Evolutionary conservation across 2,797 vertebrate species (phyloP).

Genomic region (Lacerta viridis): DNA sequence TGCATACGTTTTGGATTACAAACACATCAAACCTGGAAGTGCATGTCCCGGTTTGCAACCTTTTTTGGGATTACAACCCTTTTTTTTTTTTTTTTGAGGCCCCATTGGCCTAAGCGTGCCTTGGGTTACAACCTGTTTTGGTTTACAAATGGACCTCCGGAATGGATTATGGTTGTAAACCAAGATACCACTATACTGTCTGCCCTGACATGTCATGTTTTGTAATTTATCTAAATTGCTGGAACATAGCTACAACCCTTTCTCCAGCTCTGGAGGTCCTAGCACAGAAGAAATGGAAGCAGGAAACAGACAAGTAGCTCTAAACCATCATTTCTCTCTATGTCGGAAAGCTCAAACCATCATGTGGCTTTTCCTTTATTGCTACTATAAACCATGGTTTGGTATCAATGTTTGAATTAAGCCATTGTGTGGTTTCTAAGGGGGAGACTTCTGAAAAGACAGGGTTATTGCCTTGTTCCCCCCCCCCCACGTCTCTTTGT

Average conservation of each 20-base stretch:
- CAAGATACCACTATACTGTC: no score
- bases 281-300: background rate
- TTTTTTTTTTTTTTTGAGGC: no score
- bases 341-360: background rate
- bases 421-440: background rate
- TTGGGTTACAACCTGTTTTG: no score
- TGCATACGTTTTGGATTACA: no score
- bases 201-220: background rate
- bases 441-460: background rate
- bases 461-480: background rate
- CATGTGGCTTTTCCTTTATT: background rate
- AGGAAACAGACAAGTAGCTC: constrained; percentile 5
- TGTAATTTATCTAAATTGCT: background rate
- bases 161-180: no score
- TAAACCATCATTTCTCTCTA: background rate
- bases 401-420: constrained; percentile 6
- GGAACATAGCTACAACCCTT: background rate
- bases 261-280: background rate
- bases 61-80: no score
- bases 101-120: no score
- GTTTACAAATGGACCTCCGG: no score
- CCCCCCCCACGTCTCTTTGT: background rate
- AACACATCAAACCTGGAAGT: no score
- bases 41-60: no score
- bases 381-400: constrained; percentile 18